Percentiles rank a stretch among this genome's conserved stretches.
Conservation (phyloP, 2,113 vertebrate species). For the Catharus fuscescens region DNA sequence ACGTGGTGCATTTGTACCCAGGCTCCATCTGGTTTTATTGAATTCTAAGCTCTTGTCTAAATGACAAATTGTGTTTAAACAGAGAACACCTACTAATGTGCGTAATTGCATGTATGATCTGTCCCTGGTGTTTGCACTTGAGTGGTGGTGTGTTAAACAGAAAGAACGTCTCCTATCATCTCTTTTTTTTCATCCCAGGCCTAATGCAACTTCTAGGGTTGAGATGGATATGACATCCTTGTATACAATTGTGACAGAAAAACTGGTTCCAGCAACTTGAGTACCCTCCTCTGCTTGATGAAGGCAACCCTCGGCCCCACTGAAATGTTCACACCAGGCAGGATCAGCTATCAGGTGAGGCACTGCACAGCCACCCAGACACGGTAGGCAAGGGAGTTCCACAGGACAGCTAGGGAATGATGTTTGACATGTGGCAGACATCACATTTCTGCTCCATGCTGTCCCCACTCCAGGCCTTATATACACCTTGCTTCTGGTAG, state of each 20-base stretch:
- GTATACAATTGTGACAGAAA: neutral
- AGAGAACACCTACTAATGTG: neutral
- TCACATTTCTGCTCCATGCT: accelerated
- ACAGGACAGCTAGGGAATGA: accelerated
- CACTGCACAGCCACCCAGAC: neutral
- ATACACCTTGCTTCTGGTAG: neutral
- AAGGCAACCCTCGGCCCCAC: neutral
- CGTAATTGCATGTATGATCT: accelerated
- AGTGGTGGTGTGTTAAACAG: neutral
- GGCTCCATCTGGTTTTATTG: neutral
- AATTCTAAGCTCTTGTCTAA: neutral
- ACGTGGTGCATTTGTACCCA: accelerated
- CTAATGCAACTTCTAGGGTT: neutral
- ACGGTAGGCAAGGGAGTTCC: accelerated
- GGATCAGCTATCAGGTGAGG: neutral
- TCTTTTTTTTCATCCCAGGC: neutral
- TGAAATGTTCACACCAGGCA: neutral
- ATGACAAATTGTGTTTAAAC: neutral
- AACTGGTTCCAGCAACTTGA: neutral
- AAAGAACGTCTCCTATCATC: neutral
- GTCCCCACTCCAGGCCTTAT: neutral
- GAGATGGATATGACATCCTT: neutral
- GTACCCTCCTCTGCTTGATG: too few relatives aligned
- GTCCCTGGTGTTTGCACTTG: accelerated
- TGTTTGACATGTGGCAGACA: accelerated